Evolutionary conservation across 2,113 vertebrate genomes (phyloP), one percentile per base, ranked within the genome.

Genomic region (Ia io): DNA sequence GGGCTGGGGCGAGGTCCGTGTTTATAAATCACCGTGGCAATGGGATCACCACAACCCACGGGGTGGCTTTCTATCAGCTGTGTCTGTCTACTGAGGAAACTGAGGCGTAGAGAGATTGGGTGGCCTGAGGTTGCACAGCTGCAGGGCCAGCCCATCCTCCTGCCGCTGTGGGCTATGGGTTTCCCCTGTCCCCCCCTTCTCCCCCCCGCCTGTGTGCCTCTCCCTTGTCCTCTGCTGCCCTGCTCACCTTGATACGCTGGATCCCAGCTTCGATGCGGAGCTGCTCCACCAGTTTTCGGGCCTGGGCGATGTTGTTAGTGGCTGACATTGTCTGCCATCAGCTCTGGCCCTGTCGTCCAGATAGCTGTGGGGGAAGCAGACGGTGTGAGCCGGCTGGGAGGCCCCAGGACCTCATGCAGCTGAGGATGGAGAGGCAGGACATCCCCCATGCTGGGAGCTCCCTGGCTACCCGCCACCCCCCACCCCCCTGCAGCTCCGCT

Each of bases 261-360:
- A 99, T 98, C 2, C 99, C 99, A 4, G 99, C 99, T 89, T 99
- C 99, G 2, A 99, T 99, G 97, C 99, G 99, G 88, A 99, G 99
- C 98, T 99, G 99, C 96, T 99, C 99, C 98, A 99, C 99, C 98
- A 99, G 99, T 98, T 99, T 99, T 76, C 99, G 98, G 97, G 99
- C 99, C 98, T 99, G 99, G 1, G 99, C 99, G 88, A 99, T 99
- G 98, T 99, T 99, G 98, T 99, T 99, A 99, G 98, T 99, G 9
- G 99, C 99, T 85, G 99, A 99, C 99, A 99, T 99, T 44, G 94
- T 99, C 69, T 95, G 98, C 99, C 99, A 99, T 99, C 97, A 63
- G 98, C 96, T 96, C 98, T 28, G 13, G 93, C 91, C 98, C 92
- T 4, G 86, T 40, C 9, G 96, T 42, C 1, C 74, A 97, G 97